Evolutionary conservation across 1,140 invertebrate species (phyloP).

Genomic region (Orchestia grillus): DNA sequence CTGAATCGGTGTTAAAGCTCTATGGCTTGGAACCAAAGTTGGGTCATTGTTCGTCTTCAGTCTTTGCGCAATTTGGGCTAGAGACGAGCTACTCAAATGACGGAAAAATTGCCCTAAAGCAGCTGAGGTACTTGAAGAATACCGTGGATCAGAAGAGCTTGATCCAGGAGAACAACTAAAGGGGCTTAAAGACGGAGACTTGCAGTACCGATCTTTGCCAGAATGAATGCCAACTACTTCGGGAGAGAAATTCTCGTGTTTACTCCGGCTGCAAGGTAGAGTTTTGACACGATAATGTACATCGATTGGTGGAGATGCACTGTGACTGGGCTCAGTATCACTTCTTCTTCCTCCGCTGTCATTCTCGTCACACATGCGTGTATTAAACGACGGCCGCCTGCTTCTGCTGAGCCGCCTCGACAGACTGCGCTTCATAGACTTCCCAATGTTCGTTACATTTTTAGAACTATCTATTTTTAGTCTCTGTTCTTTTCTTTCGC

Average conservation of each 20-base stretch:
- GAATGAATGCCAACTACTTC: not conserved
- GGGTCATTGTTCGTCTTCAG: constrained; percentile 17
- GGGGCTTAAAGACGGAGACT: not conserved
- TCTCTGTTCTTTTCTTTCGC: not conserved
- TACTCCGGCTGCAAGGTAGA: not conserved
- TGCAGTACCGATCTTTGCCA: not conserved
- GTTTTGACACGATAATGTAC: not conserved
- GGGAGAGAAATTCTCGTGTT: not conserved
- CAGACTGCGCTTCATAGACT: constrained; percentile 35
- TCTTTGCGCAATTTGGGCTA: constrained; percentile 24
- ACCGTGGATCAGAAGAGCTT: not conserved
- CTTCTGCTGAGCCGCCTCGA: not conserved
- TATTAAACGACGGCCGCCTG: not conserved
- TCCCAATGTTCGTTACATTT: not conserved
- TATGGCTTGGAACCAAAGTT: not conserved
- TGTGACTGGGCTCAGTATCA: not conserved
- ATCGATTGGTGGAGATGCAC: not conserved
- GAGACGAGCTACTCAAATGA: constrained; percentile 24
- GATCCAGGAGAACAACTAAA: not conserved
- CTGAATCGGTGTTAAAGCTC: not conserved
- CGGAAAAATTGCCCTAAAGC: constrained; percentile 37
- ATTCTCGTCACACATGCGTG: not conserved
- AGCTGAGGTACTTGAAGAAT: constrained; percentile 30
- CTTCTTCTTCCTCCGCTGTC: not conserved
- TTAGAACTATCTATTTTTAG: not conserved